Conservation (phyloP, 92 coral and sea anemone genomes). For the Palythoa grandiflora region DNA sequence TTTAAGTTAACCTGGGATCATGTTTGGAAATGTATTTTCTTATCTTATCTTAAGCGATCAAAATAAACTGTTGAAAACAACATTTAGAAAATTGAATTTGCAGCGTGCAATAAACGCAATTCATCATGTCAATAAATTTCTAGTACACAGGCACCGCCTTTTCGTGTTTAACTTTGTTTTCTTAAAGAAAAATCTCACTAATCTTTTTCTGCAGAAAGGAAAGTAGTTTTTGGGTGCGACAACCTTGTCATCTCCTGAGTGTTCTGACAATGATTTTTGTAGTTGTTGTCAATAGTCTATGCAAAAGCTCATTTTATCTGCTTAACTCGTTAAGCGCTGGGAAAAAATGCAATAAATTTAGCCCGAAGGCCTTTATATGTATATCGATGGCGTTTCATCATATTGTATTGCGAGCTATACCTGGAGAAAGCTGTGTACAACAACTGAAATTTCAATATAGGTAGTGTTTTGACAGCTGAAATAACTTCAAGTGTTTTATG, state of each 20-base stretch:
- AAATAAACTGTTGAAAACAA: no score
- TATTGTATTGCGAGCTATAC: constrained; percentile 12
- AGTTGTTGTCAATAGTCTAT: constrained; percentile 1
- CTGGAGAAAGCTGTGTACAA: neutral
- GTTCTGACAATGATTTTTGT: neutral
- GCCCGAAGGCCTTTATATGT: constrained; percentile 1
- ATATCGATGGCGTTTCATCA: constrained; percentile 17
- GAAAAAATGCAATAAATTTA: constrained; percentile 10
- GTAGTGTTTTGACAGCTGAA: neutral
- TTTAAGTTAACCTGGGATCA: no score
- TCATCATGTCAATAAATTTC: neutral
- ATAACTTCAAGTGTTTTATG: constrained; percentile 16
- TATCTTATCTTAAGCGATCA: no score
- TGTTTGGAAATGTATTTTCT: no score
- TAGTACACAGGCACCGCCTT: neutral
- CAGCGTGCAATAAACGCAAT: neutral
- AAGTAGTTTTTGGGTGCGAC: constrained; percentile 7
- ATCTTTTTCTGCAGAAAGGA: neutral
- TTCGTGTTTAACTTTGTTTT: neutral
- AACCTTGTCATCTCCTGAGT: neutral
- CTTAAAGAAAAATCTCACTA: neutral
- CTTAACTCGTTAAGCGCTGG: constrained; percentile 13
- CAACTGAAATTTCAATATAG: neutral
- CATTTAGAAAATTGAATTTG: no score
- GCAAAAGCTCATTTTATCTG: neutral